Evolutionary conservation across 2,113 vertebrate species (phyloP).

Genomic region (Indicator indicator): DNA sequence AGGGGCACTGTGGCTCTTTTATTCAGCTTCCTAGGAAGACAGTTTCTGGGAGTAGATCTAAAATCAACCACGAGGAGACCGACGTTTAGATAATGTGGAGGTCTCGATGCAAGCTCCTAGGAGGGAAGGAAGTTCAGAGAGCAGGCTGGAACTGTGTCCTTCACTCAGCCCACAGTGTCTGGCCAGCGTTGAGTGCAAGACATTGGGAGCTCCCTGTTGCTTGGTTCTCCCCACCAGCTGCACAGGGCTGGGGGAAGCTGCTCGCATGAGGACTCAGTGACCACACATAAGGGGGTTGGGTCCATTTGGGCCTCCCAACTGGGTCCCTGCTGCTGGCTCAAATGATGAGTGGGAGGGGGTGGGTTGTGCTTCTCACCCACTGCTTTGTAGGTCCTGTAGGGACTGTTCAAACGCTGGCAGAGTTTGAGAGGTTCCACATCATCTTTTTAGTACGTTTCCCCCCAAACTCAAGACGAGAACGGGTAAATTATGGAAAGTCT

Average conservation of each 20-base stretch:
- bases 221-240: neutral
- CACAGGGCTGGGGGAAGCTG: neutral
- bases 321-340: neutral
- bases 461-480: neutral
- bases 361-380: neutral
- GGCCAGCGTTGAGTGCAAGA: neutral
- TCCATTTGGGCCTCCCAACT: rapidly evolving
- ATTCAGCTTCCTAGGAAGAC: constrained; percentile 83
- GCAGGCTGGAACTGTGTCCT: neutral
- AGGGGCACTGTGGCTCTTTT: constrained; percentile 86
- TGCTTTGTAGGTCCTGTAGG: neutral
- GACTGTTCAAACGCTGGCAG: neutral
- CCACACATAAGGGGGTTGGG: neutral
- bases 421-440: neutral
- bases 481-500: neutral
- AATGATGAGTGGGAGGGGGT: neutral
- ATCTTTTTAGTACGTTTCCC: neutral
- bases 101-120: neutral
- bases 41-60: constrained; percentile 79
- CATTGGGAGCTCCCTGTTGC: neutral
- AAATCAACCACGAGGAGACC: constrained; percentile 29
- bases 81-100: neutral
- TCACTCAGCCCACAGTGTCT: neutral
- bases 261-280: neutral
- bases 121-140: neutral